These are phyloP conservation scores for Eristalinus sepulchralis DNA, from an alignment of 2,888 invertebrate species.

Conservation along the genomic window DNA sequence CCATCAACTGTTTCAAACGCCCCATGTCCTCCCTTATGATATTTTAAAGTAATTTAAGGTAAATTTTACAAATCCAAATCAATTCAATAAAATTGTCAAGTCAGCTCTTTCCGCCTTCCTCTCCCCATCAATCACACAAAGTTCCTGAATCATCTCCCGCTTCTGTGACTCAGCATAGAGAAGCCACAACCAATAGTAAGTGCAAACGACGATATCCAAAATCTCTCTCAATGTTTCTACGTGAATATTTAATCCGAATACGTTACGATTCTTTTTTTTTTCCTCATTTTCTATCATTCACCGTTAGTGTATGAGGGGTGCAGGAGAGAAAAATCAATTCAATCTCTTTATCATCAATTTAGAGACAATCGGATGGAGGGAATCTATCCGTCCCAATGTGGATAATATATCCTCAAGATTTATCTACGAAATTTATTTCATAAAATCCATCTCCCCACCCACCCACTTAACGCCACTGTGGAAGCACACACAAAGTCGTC, in stretches of 20 bases:
- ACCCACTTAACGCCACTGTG: neutral
- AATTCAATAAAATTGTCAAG: neutral
- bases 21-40: neutral
- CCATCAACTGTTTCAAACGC: neutral
- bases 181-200: neutral
- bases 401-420: neutral
- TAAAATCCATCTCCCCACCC: neutral
- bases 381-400: neutral
- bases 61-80: neutral
- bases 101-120: neutral
- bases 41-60: neutral
- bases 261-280: neutral
- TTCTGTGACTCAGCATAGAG: neutral
- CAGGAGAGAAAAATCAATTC: neutral
- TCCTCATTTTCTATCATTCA: neutral
- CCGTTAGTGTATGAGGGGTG: neutral
- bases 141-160: neutral
- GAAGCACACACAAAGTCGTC: neutral
- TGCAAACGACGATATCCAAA: neutral
- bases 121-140: neutral
- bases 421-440: neutral
- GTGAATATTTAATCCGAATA: neutral
- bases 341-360: neutral
- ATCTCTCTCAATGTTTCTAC: neutral
- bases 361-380: neutral